Evolutionary conservation across 1,140 invertebrate genomes (phyloP).

Genomic region (Sycophaga agraensis): DNA sequence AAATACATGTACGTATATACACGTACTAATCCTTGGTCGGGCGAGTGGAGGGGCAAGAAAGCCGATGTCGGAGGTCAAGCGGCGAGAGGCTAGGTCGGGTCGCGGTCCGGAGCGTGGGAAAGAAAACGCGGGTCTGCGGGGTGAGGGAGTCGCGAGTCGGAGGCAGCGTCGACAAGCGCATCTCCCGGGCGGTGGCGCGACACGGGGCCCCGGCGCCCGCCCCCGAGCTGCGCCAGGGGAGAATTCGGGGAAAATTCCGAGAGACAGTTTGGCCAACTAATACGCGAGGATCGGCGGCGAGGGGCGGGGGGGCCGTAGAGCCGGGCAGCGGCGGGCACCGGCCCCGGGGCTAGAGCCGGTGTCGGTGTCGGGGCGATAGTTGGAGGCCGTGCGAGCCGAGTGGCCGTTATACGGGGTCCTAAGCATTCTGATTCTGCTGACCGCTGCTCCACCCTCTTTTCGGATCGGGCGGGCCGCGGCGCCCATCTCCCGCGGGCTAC

Average conservation of each 20-base stretch:
- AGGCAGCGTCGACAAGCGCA: too few relatives aligned
- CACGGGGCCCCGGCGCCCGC: too few relatives aligned
- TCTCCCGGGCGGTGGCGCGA: too few relatives aligned
- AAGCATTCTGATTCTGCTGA: slow-evolving; percentile 52
- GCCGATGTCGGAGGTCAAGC: too few relatives aligned
- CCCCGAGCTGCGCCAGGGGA: too few relatives aligned
- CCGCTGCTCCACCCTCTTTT: slow-evolving; percentile 32
- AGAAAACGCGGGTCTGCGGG: too few relatives aligned
- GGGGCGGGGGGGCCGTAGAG: not conserved
- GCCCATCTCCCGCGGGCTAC: slow-evolving; percentile 27
- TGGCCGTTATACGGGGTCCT: slow-evolving; percentile 47
- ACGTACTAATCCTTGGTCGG: too few relatives aligned
- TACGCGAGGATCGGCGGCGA: not conserved
- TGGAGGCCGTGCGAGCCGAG: slow-evolving; percentile 35
- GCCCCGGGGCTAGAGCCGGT: not conserved
- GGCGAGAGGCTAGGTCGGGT: too few relatives aligned
- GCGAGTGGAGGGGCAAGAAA: too few relatives aligned
- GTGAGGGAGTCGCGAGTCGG: too few relatives aligned
- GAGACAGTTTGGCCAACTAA: slow-evolving; percentile 29
- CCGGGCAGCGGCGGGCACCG: not conserved
- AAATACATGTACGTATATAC: too few relatives aligned
- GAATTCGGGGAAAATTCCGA: not conserved
- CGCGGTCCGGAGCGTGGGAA: too few relatives aligned
- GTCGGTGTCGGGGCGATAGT: not conserved
- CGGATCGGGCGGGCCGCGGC: not conserved